phyloP scores from a whole-genome alignment of 2,113 vertebrate species.

The Trichomycterus rosablanca region DNA sequence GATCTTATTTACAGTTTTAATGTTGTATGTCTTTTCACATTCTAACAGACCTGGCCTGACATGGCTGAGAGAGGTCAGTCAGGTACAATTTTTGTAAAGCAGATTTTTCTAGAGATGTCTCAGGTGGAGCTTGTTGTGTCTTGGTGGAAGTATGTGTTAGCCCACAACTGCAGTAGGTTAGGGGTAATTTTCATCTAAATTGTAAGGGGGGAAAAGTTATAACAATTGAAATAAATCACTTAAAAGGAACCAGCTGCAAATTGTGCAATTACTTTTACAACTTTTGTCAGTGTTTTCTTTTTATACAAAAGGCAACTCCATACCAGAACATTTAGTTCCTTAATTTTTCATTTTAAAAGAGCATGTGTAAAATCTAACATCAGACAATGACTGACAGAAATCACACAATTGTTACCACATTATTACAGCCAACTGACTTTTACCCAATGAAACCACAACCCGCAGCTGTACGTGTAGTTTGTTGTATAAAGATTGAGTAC shows the following conservation, averaged over 20 bases:
- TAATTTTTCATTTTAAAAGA: constrained; percentile 26
- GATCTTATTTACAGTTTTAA: too few relatives aligned
- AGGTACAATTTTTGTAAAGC: too few relatives aligned
- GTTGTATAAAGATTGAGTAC: not conserved
- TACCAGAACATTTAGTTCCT: constrained; percentile 43
- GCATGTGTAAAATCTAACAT: constrained; percentile 16
- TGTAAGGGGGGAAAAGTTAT: too few relatives aligned
- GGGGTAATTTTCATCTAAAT: too few relatives aligned
- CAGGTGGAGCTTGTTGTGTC: too few relatives aligned
- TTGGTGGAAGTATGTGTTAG: too few relatives aligned
- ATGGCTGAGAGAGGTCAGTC: too few relatives aligned
- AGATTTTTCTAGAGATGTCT: too few relatives aligned
- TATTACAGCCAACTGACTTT: constrained; percentile 28
- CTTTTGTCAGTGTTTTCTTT: not conserved
- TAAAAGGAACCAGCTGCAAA: not conserved
- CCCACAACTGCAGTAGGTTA: too few relatives aligned
- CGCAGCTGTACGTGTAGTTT: constrained; percentile 27
- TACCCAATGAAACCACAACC: constrained; percentile 15
- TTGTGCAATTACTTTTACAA: not conserved
- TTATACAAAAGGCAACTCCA: constrained; percentile 61
- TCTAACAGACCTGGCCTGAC: too few relatives aligned
- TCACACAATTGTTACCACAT: constrained; percentile 25
- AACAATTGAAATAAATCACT: too few relatives aligned
- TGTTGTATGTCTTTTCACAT: too few relatives aligned
- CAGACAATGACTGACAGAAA: constrained; percentile 14